phyloP scores from a whole-genome alignment of 2,113 vertebrate species.

The Pedionomus torquatus region DNA sequence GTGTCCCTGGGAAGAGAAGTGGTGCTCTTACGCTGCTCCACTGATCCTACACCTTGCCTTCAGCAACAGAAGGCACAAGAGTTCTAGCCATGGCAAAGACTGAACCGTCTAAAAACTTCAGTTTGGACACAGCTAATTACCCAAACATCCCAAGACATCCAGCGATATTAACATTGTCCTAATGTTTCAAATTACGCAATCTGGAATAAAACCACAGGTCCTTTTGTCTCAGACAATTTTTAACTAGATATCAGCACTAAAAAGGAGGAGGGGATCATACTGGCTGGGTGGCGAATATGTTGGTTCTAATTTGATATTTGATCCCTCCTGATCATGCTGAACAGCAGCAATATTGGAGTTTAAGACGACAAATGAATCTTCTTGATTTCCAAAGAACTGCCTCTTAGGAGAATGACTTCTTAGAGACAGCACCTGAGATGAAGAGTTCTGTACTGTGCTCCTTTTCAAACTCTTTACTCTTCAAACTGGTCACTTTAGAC shows the following conservation, averaged over 20 bases:
- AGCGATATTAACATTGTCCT: neutral
- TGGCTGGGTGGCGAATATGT: neutral
- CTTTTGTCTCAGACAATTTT: neutral
- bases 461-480: neutral
- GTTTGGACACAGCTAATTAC: neutral
- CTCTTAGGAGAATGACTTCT: neutral
- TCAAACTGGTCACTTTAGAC: neutral
- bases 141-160: neutral
- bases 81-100: neutral
- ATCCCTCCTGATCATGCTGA: neutral
- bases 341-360: neutral
- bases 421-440: neutral
- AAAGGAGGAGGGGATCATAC: neutral
- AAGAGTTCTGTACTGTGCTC: neutral
- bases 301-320: neutral
- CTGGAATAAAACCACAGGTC: neutral
- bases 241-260: neutral
- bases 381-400: neutral
- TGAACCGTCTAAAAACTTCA: neutral
- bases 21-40: neutral
- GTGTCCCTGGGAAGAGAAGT: neutral
- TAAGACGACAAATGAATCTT: neutral
- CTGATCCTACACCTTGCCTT: neutral
- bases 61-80: neutral
- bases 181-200: neutral